phyloP scores from a whole-genome alignment of 2,113 vertebrate genomes.

The Lynx canadensis region DNA sequence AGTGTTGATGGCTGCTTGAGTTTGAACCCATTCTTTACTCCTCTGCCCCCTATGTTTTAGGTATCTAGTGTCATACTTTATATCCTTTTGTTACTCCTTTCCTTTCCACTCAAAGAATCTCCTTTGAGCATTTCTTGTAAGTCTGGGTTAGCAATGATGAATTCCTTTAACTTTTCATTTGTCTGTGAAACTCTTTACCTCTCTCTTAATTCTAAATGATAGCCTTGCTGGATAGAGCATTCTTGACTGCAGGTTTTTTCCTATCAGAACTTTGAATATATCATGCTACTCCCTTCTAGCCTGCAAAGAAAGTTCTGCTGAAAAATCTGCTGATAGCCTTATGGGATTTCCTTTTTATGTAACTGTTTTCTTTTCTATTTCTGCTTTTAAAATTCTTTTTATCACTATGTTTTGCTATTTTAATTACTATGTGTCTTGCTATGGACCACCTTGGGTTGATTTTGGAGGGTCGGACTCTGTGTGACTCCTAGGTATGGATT shows the following conservation, averaged over 20 bases:
- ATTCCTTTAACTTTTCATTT: background rate
- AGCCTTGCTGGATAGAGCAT: background rate
- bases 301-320: background rate
- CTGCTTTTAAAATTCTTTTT: background rate
- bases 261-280: background rate
- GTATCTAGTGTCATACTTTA: background rate
- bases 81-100: background rate
- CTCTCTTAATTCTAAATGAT: background rate
- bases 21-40: background rate
- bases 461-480: background rate
- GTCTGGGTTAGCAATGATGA: background rate
- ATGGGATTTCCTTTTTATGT: background rate
- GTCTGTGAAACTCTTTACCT: background rate
- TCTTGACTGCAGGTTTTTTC: background rate
- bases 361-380: background rate
- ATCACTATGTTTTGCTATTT: background rate
- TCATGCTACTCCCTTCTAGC: background rate
- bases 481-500: background rate
- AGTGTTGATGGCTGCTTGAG: background rate
- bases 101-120: background rate
- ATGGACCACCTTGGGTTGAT: background rate
- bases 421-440: background rate
- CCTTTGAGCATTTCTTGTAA: background rate
- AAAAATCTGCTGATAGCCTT: background rate
- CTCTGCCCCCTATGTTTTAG: background rate